phyloP scores from a whole-genome alignment of 2,113 vertebrate species.

The Cnemophilus loriae region DNA sequence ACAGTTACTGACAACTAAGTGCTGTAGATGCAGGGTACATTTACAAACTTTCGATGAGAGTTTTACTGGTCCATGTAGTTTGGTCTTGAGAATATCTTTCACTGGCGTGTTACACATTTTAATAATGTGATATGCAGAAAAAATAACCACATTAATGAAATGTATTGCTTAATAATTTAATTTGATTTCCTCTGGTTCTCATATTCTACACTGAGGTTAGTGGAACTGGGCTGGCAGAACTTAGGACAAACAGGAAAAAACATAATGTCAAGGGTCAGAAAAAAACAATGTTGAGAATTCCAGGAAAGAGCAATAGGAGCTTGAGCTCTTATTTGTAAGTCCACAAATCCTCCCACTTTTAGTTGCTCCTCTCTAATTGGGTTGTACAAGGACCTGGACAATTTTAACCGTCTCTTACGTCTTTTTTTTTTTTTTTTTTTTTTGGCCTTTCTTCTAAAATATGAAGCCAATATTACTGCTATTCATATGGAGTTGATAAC shows the following conservation, averaged over 20 bases:
- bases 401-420: background rate
- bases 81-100: background rate
- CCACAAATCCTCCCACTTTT: background rate
- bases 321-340: background rate
- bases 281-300: background rate
- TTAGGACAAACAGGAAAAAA: background rate
- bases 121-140: background rate
- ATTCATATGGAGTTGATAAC: background rate
- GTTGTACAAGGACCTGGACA: background rate
- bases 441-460: background rate
- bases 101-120: background rate
- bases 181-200: background rate
- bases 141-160: background rate
- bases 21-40: background rate
- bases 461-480: background rate
- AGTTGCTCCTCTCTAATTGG: background rate
- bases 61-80: background rate
- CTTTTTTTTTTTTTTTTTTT: background rate
- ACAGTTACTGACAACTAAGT: background rate
- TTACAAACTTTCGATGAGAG: background rate
- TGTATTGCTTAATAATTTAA: background rate
- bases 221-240: background rate
- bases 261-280: background rate
- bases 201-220: background rate
- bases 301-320: background rate